Evolutionary conservation across 2,113 vertebrate genomes (phyloP).

Genomic region (Dicaeum eximium): DNA sequence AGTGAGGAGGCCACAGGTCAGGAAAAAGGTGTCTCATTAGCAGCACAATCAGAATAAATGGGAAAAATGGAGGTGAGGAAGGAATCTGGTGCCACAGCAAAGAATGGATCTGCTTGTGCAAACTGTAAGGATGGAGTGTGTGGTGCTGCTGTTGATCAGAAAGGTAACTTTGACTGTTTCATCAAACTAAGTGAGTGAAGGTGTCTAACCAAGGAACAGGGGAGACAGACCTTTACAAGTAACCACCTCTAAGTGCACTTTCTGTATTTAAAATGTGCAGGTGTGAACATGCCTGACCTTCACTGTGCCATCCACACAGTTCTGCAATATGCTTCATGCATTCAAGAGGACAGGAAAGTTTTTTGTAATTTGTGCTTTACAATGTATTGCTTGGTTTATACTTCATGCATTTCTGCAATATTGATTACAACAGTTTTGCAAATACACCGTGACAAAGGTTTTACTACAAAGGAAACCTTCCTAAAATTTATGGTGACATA

Average conservation of each 20-base stretch:
- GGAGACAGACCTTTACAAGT: not conserved
- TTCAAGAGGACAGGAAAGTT: not conserved
- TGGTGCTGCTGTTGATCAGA: not conserved
- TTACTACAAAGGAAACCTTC: not conserved
- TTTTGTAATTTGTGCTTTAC: not conserved
- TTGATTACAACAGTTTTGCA: not conserved
- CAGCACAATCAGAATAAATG: not conserved
- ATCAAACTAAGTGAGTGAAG: not conserved
- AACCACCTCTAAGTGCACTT: not conserved
- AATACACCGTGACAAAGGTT: not conserved
- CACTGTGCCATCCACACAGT: not conserved
- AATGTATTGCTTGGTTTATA: not conserved
- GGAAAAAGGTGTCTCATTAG: slow-evolving; percentile 20
- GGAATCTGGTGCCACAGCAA: not conserved
- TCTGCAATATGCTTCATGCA: not conserved
- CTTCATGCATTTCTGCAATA: not conserved
- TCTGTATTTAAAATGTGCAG: not conserved
- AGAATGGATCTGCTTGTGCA: not conserved
- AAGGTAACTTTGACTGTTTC: not conserved
- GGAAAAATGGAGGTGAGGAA: not conserved
- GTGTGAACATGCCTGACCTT: not conserved
- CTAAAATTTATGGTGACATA: not conserved
- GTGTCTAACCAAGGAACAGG: not conserved
- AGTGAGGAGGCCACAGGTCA: slow-evolving; percentile 15
- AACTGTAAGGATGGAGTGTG: not conserved